A percentile compares a stretch with the other conserved stretches of the same genome.
Conservation (phyloP, 2,797 vertebrate species). For the Melanotaenia nigrans region DNA sequence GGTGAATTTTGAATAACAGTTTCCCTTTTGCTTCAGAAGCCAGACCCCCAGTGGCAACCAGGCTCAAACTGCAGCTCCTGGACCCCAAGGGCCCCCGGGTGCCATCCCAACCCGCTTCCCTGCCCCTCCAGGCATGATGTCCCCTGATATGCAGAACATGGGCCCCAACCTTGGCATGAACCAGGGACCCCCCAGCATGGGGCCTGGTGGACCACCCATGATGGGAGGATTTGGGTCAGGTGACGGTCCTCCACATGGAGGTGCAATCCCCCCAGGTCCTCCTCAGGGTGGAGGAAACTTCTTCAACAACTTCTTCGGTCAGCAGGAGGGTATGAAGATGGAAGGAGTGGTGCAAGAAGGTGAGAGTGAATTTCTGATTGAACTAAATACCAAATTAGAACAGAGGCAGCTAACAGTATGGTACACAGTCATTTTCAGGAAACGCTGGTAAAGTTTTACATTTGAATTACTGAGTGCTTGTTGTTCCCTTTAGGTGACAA, state of each 20-base stretch:
- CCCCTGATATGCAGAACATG: constrained; percentile 84
- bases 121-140: constrained; percentile 81
- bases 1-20: not conserved
- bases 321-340: constrained; percentile 86
- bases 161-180: constrained; percentile 86
- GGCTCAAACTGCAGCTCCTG: constrained; percentile 66
- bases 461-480: not conserved
- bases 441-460: not conserved
- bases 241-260: constrained; percentile 82
- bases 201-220: constrained; percentile 85
- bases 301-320: constrained; percentile 91
- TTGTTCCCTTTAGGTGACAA: constrained; percentile 79
- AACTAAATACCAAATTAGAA: not conserved
- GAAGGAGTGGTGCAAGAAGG: constrained; percentile 85
- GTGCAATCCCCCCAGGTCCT: constrained; percentile 84
- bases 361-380: constrained; percentile 49
- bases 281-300: constrained; percentile 85
- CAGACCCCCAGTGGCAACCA: constrained; percentile 73
- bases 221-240: constrained; percentile 86
- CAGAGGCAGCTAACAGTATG: fast-evolving
- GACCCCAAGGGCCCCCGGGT: constrained; percentile 73
- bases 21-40: constrained; percentile 63
- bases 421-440: not conserved
- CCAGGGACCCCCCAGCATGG: constrained; percentile 85
- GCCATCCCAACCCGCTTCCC: constrained; percentile 83